Percentiles rank a stretch among this genome's conserved stretches.
Evolutionary conservation across 2,113 vertebrate genomes (phyloP).

Genomic region (Xyrauchen texanus): DNA sequence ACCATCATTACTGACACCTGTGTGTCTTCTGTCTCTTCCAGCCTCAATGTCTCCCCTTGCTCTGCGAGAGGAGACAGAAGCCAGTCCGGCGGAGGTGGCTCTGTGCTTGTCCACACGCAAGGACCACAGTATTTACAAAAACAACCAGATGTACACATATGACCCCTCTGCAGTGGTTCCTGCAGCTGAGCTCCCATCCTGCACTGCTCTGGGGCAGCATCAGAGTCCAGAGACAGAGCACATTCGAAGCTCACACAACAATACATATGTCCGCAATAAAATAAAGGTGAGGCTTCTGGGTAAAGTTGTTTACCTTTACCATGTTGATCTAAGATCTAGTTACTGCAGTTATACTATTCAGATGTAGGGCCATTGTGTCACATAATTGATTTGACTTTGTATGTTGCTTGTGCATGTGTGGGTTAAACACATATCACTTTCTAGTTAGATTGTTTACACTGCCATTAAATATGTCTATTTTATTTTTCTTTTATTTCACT

Average conservation of each 20-base stretch:
- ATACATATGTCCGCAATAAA: slow-evolving; percentile 71
- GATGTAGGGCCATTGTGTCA: not conserved
- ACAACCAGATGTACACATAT: slow-evolving; percentile 25
- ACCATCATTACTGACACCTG: not conserved
- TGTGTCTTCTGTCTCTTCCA: slow-evolving; percentile 35
- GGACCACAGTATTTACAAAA: slow-evolving; percentile 28
- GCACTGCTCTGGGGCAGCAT: slow-evolving; percentile 67
- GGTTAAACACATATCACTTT: not conserved
- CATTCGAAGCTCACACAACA: slow-evolving; percentile 59
- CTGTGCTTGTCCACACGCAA: slow-evolving; percentile 67
- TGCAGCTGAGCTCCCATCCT: slow-evolving; percentile 71
- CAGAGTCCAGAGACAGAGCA: slow-evolving; percentile 53
- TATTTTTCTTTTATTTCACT: not conserved
- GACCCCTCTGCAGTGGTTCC: slow-evolving; percentile 11
- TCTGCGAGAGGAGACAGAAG: slow-evolving; percentile 64
- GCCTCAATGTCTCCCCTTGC: slow-evolving; percentile 64
- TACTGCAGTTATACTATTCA: not conserved
- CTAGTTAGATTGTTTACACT: slow-evolving; percentile 11
- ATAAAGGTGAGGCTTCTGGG: slow-evolving; percentile 72
- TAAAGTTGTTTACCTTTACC: slow-evolving; percentile 33
- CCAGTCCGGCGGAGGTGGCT: slow-evolving; percentile 66
- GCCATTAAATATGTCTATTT: not conserved
- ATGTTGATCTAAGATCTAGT: slow-evolving; percentile 43
- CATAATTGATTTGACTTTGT: slow-evolving; percentile 9
- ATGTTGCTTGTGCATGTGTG: not conserved